Conservation (phyloP, 2,888 invertebrate genomes). For the Acholoe squamosa region DNA sequence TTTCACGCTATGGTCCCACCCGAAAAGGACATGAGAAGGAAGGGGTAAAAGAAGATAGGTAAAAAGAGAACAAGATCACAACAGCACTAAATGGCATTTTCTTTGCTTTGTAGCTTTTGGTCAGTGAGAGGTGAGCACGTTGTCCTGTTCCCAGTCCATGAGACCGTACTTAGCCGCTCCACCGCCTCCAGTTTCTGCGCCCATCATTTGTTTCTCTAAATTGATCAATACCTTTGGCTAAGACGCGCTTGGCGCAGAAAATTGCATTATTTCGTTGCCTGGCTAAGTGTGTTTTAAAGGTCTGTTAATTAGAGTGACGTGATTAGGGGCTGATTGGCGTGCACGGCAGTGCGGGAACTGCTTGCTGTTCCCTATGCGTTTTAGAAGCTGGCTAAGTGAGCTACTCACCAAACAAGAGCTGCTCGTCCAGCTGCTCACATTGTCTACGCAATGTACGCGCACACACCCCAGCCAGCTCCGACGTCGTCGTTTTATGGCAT, state of each 20-base stretch:
- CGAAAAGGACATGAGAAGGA: background rate
- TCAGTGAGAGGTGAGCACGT: background rate
- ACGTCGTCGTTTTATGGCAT: too few species aligned
- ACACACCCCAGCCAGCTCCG: background rate
- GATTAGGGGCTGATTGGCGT: slow-evolving; percentile 41
- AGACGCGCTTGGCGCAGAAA: slow-evolving; percentile 3
- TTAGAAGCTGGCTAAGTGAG: slow-evolving; percentile 21
- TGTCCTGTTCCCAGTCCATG: slow-evolving; percentile 33
- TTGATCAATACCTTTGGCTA: slow-evolving; percentile 46
- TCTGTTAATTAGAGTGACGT: slow-evolving; percentile 56
- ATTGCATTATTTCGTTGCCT: slow-evolving; percentile 54
- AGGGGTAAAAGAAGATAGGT: too few species aligned
- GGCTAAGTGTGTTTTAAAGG: slow-evolving; percentile 55
- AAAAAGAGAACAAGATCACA: background rate
- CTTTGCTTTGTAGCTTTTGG: background rate
- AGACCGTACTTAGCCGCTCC: background rate
- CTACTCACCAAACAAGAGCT: slow-evolving; percentile 13
- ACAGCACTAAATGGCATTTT: background rate
- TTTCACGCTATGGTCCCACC: background rate
- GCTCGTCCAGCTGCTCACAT: background rate
- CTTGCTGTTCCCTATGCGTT: background rate
- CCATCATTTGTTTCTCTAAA: slow-evolving; percentile 45
- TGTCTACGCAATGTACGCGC: background rate
- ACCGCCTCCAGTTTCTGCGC: slow-evolving; percentile 35
- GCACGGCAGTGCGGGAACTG: background rate